Base-by-base conservation (phyloP, 2,888 invertebrate species). In the Pharmacophagus antenor region DNA sequence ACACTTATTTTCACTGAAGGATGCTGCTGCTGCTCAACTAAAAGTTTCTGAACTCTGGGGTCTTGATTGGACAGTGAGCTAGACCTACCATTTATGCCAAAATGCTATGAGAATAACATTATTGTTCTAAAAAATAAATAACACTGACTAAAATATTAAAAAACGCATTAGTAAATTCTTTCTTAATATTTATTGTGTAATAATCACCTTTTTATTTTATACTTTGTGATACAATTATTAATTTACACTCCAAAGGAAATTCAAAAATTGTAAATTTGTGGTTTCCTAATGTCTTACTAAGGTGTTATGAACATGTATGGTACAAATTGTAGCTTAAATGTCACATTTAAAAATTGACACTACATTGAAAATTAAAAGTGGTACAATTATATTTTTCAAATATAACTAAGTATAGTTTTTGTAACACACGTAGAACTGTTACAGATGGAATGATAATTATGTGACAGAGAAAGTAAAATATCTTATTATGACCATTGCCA, bases 1-100 rank as follows among this genome's bases (percentile, higher is more conserved):
- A 25, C 98, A 98, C 81, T 91, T 98, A 75, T 98, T 95, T 82
- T 95, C 98, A 2, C 85, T 99, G 67, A 93, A 95, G 73, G 96
- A 98, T 85, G 98, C 98, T 18, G 97, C 98, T 10, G 93, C 94
- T 68, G 96, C 98, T 25, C 98, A 99, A 86, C 88, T 95, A 54
- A 95, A 94, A 79, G 95, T 97, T 46, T 95, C 95, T 0, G 92
- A 94, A 67, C 94, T 94, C 79, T 92, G 96, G 86, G 95, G 95
- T 62, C 86, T 93, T 23, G 93, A 94, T 71, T 89, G 89, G 90
- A 88, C 89, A 46, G 87, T 87, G 66, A 90, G 88, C 82, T 90
- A 89, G 82, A 79, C 74, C 66, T 63, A 62, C 69, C 68, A 62
- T 63, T 65, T 18, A 49, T 67, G 67, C 67, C 64, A 66, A 55